Conservation (phyloP, 92 coral and sea anemone species). For the Zoanthus gigantus region DNA sequence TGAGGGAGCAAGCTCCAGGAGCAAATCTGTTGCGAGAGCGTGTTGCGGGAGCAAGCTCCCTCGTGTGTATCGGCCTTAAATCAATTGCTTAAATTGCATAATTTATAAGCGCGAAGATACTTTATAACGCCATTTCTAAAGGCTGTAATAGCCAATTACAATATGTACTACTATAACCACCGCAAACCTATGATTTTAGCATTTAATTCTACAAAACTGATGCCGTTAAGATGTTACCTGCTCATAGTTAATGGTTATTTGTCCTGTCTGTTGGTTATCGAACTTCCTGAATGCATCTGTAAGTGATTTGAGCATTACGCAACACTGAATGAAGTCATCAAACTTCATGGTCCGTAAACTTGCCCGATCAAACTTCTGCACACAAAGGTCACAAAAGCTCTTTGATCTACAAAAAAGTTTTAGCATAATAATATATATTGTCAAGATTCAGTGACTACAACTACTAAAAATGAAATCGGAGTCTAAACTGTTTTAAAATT, state of each 20-base stretch:
- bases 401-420: conserved; percentile 70
- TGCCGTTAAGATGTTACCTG: conserved; percentile 70
- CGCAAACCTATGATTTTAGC: background rate
- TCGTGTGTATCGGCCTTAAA: no score
- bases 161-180: no score
- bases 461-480: no score
- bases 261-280: conserved; percentile 84
- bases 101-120: no score
- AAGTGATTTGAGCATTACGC: conserved; percentile 94
- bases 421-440: background rate
- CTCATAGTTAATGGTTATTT: conserved; percentile 91
- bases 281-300: conserved; percentile 94
- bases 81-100: no score
- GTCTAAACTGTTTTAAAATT: no score
- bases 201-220: background rate
- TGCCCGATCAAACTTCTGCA: conserved; percentile 88
- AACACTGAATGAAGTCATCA: conserved; percentile 99
- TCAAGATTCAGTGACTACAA: background rate
- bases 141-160: no score
- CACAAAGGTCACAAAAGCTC: conserved; percentile 87
- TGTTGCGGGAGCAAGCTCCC: no score
- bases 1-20: no score
- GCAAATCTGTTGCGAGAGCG: no score
- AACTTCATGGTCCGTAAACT: conserved; percentile 91
- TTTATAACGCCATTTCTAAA: no score